Base-by-base conservation (phyloP, 1,140 invertebrate species). In the Sitodiplosis mosellana region DNA sequence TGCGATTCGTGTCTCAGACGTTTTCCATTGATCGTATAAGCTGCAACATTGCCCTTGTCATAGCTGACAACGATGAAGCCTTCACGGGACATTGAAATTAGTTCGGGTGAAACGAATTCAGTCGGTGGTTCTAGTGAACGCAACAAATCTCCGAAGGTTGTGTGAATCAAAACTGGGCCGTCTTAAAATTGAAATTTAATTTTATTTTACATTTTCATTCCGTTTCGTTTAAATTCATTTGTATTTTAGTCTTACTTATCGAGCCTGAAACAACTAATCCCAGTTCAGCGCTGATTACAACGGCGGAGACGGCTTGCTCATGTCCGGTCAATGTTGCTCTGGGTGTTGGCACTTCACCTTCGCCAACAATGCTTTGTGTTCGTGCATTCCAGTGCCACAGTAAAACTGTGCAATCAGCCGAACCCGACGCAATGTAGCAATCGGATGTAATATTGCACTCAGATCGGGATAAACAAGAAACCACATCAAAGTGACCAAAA, bases 371-470 rank as follows among this genome's bases (percentile, higher is more conserved):
- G 43, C 87, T 89, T 63, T 94, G 90, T 38, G 87, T 89, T 43
- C 92, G 75, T 0, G 91, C 90, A 60, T 87, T 97, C 90, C 95
- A 99, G 57, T 97, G 93, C 95, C 95, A 99, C 4, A 99, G 68
- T 41, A 98, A 72, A 7, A 99, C 89, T 0, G 94, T 97, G 64
- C 94, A 98, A 66, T 99, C 96, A 10, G 92, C 86, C 34, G 89
- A 92, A 22, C 94, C 96, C 2, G 92, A 96, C 1, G 92, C 93
- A 48, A 99, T 83, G 67, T 98, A 99, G 66, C 93, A 99, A 68
- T 99, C 94, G 3, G 93, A 93, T 22, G 90, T 95, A 45, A 97
- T 90, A 66, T 95, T 98, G 64, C 92, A 96, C 65, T 99, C 95
- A 10, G 92, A 97, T 12, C 94, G 75, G 1, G 87, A 87, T 47